Percentiles rank a stretch among this genome's conserved stretches.
Evolutionary conservation across 37 sponge, comb jelly and placozoan species (phyloP).

Genomic region (Oopsacas minuta): DNA sequence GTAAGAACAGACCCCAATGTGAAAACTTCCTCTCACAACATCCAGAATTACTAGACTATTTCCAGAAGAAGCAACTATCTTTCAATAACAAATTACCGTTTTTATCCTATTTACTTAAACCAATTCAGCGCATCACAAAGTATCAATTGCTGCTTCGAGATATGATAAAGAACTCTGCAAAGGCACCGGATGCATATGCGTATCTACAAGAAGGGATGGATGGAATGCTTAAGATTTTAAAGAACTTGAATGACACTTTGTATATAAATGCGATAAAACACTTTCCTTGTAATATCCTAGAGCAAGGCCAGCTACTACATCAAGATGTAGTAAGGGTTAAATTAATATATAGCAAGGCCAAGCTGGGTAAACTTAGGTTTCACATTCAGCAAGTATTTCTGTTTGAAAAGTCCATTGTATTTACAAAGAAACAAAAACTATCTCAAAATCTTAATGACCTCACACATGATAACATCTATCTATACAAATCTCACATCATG

Average conservation of each 20-base stretch:
- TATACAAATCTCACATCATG: conserved; percentile 3
- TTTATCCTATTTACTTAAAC: neutral
- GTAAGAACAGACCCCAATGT: conserved; percentile 6
- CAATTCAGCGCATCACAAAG: neutral
- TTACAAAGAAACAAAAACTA: neutral
- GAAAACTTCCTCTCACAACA: conserved; percentile 14
- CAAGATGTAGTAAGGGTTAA: neutral
- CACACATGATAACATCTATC: neutral
- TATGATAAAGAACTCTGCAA: neutral
- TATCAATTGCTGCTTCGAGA: neutral
- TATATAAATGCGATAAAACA: conserved; percentile 10
- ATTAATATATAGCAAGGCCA: neutral
- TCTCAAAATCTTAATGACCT: conserved; percentile 6
- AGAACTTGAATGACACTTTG: neutral
- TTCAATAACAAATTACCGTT: conserved; percentile 4
- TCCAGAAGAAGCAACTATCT: neutral
- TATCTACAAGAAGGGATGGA: neutral
- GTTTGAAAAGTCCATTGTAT: conserved; percentile 11
- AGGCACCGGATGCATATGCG: neutral
- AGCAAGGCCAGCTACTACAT: neutral
- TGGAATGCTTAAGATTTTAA: neutral
- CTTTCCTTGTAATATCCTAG: conserved; percentile 1
- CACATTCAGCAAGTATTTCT: neutral
- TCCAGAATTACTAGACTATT: conserved; percentile 14
- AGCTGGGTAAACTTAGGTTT: neutral